These are phyloP conservation scores for Pilophorus perplexus DNA, from an alignment of 2,888 invertebrate species.

Conservation along the genomic window DNA sequence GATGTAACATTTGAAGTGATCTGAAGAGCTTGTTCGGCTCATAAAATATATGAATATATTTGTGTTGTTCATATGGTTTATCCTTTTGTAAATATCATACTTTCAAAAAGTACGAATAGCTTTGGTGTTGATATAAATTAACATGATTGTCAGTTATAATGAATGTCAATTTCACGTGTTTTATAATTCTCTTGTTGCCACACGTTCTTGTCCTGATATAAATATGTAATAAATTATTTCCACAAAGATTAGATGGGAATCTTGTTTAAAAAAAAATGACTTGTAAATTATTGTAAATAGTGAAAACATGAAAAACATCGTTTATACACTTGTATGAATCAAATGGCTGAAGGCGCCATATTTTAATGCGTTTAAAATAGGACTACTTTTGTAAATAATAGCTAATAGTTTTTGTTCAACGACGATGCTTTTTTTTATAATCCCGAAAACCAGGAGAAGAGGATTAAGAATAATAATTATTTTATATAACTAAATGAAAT, in stretches of 20 bases:
- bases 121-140: neutral
- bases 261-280: slow-evolving; percentile 13
- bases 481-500: too few species aligned
- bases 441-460: too few species aligned
- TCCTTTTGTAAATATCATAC: too few species aligned
- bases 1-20: too few species aligned
- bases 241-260: too few species aligned
- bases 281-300: slow-evolving; percentile 32
- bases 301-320: slow-evolving; percentile 16
- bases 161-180: slow-evolving; percentile 30
- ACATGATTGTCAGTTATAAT: slow-evolving; percentile 7
- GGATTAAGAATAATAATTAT: too few species aligned
- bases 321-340: slow-evolving; percentile 11
- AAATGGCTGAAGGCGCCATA: slow-evolving; percentile 13
- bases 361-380: slow-evolving; percentile 3
- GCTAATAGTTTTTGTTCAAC: slow-evolving; percentile 10
- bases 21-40: slow-evolving; percentile 4
- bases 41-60: neutral
- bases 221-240: neutral
- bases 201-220: neutral
- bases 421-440: too few species aligned
- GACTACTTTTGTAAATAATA: slow-evolving; percentile 32
- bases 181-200: slow-evolving; percentile 9
- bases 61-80: neutral
- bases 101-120: slow-evolving; percentile 3